These are phyloP conservation scores for Neopelma chrysocephalum DNA, from an alignment of 2,797 vertebrate genomes.

Conservation along the genomic window DNA sequence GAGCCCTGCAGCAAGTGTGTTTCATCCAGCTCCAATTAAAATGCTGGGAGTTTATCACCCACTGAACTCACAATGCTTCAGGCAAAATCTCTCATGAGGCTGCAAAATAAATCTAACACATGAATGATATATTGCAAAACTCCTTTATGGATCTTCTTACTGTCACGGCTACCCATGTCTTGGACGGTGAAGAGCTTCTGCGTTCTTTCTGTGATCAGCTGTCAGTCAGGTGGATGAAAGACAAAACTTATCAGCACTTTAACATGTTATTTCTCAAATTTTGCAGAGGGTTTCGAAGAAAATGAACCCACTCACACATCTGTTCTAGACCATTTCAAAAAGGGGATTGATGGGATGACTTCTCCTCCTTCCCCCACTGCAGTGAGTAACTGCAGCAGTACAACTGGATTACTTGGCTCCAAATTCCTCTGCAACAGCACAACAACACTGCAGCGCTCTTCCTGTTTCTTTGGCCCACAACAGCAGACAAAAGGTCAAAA, in stretches of 20 bases:
- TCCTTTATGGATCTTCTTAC: neutral
- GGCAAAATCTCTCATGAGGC: neutral
- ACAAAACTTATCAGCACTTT: neutral
- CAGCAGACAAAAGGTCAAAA: neutral
- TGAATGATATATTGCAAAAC: neutral
- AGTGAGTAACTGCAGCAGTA: neutral
- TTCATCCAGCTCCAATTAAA: constrained; percentile 12
- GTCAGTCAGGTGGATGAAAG: neutral
- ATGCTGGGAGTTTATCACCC: neutral
- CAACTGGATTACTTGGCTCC: neutral
- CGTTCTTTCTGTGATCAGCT: neutral
- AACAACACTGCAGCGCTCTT: accelerated
- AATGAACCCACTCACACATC: neutral
- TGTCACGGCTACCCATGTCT: neutral
- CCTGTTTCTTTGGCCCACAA: neutral
- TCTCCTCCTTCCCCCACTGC: neutral
- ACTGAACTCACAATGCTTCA: neutral
- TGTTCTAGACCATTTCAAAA: neutral
- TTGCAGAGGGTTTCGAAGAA: neutral
- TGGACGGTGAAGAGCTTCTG: neutral
- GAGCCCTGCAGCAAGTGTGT: neutral
- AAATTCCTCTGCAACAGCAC: neutral
- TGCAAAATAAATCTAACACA: neutral
- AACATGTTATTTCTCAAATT: neutral
- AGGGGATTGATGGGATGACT: neutral